phyloP scores from a whole-genome alignment of 2,888 invertebrate genomes.

The Carcina quercana region DNA sequence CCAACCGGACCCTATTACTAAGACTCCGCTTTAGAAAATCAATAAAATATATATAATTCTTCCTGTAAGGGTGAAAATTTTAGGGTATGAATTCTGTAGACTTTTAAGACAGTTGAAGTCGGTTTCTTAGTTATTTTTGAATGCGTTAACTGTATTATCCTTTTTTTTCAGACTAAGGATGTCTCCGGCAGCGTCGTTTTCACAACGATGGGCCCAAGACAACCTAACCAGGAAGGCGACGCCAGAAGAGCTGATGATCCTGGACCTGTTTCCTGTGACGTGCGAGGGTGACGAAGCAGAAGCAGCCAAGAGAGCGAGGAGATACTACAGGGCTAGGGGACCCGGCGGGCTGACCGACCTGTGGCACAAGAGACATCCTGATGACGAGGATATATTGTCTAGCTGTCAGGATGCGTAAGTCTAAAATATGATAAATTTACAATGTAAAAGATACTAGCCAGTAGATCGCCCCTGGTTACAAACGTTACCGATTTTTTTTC shows the following conservation, averaged over 20 bases:
- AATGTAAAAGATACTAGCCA: too few relatives aligned
- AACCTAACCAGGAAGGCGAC: slow-evolving; percentile 49
- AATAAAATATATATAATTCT: too few relatives aligned
- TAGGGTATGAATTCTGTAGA: too few relatives aligned
- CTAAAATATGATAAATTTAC: too few relatives aligned
- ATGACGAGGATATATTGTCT: slow-evolving; percentile 61
- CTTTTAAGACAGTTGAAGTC: too few relatives aligned
- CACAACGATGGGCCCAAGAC: slow-evolving; percentile 65
- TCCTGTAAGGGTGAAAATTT: too few relatives aligned
- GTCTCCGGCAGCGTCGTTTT: slow-evolving; percentile 68
- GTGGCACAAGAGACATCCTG: slow-evolving; percentile 59
- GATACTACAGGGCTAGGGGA: slow-evolving; percentile 53
- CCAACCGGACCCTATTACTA: too few relatives aligned
- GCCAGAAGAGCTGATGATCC: slow-evolving; percentile 41
- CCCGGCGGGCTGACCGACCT: slow-evolving; percentile 52
- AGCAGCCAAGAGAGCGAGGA: slow-evolving; percentile 52
- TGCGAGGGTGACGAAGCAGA: slow-evolving; percentile 51
- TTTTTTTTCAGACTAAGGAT: slow-evolving; percentile 50
- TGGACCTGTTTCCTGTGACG: slow-evolving; percentile 45
- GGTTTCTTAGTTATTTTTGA: too few relatives aligned
- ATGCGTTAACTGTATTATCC: too few relatives aligned
- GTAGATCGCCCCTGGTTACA: too few relatives aligned
- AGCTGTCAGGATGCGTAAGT: slow-evolving; percentile 67
- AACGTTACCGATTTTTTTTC: too few relatives aligned
- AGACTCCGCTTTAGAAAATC: too few relatives aligned